phyloP scores from a whole-genome alignment of 2,113 vertebrate genomes.

The Vicugna pacos region DNA sequence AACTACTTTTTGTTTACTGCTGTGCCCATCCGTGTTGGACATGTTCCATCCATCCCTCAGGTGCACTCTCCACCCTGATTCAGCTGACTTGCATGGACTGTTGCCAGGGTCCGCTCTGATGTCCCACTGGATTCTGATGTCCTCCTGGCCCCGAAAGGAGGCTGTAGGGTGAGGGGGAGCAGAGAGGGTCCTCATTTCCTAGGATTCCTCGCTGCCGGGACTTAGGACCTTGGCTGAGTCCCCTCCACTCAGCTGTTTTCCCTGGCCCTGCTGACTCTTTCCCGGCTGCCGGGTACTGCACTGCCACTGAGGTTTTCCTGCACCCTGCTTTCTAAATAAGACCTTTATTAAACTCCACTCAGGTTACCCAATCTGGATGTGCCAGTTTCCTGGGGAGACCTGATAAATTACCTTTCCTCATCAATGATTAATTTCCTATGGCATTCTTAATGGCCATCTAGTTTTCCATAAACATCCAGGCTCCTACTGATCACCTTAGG shows the following conservation, averaged over 20 bases:
- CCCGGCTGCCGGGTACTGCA: neutral
- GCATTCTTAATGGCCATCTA: neutral
- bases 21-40: neutral
- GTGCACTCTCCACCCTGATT: neutral
- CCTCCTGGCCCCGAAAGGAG: neutral
- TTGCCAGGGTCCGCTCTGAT: neutral
- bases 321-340: conserved; percentile 3
- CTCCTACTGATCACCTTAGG: neutral
- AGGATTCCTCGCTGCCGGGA: too few relatives aligned
- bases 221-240: neutral
- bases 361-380: neutral
- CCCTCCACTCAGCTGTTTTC: neutral
- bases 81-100: neutral
- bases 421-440: conserved; percentile 49
- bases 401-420: conserved; percentile 16
- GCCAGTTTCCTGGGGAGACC: conserved; percentile 15
- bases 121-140: neutral
- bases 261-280: neutral
- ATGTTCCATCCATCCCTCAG: neutral
- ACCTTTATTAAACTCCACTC: conserved; percentile 28
- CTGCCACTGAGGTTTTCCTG: neutral
- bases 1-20: neutral
- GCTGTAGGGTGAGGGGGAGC: neutral
- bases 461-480: conserved; percentile 2
- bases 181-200: neutral